phyloP scores from a whole-genome alignment of 2,797 vertebrate genomes.

The Oryzias sinensis region DNA sequence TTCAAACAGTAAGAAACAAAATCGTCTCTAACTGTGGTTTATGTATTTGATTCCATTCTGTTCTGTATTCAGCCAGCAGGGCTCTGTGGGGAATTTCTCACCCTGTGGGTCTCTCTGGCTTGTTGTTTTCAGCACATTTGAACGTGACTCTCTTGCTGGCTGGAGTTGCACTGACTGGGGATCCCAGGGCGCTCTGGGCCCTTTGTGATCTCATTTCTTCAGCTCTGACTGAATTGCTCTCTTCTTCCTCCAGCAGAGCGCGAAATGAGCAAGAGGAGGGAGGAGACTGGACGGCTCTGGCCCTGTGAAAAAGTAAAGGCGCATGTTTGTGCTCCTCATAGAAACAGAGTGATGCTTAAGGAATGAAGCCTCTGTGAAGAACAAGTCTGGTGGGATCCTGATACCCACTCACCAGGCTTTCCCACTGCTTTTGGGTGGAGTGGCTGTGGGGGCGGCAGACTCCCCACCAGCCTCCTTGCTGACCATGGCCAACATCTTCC shows the following conservation, averaged over 20 bases:
- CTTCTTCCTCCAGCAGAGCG: constrained; percentile 85
- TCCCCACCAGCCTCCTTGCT: constrained; percentile 84
- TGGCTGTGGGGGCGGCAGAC: constrained; percentile 47
- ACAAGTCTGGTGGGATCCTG: constrained; percentile 12
- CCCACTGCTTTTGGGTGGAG: constrained; percentile 75
- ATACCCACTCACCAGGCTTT: constrained; percentile 85
- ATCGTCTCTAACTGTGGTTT: too few species aligned
- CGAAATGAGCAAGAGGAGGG: constrained; percentile 84
- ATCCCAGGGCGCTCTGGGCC: constrained; percentile 30
- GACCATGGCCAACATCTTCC: constrained; percentile 92
- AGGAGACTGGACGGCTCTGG: constrained; percentile 73
- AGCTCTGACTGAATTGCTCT: constrained; percentile 63
- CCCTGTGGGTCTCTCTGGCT: constrained; percentile 77
- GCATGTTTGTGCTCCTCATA: not conserved
- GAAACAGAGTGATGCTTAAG: too few species aligned
- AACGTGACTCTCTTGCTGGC: constrained; percentile 79
- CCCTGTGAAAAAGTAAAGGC: constrained; percentile 71
- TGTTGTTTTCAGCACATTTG: constrained; percentile 78
- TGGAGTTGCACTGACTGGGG: constrained; percentile 43
- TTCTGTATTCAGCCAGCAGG: too few species aligned
- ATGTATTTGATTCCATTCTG: too few species aligned
- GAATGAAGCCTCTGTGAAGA: constrained; percentile 5
- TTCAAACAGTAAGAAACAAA: too few species aligned
- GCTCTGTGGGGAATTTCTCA: constrained; percentile 54
- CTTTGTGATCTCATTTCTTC: constrained; percentile 40